Base-by-base conservation (phyloP, 1,140 invertebrate species). In the Drosophila yakuba region DNA sequence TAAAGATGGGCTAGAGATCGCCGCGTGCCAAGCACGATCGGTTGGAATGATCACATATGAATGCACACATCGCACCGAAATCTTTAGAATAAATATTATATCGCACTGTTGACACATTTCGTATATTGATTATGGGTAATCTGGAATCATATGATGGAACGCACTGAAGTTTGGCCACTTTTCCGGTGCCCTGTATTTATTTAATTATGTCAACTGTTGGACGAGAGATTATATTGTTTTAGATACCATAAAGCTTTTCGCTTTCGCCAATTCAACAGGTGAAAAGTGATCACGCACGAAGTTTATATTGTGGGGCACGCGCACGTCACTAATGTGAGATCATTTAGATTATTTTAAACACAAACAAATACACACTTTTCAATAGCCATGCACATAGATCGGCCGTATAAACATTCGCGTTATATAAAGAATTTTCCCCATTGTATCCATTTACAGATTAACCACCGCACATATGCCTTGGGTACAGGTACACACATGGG, bases 321-420 rank as follows among this genome's bases (percentile, higher is more conserved):
- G 43, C 43, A 45, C 64, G 64, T 48, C 64, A 45, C 64, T 68
- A 66, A 45, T 68, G 64, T 68, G 64, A 68, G 64, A 68, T 68
- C 64, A 68, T 68, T 48, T 68, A 54, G 64, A 68, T 68, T 68
- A 68, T 68, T 68, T 68, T 68, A 68, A 68, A 68, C 61, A 72
- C 56, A 74, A 74, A 72, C 52, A 47, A 72, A 73, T 73, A 62
- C 38, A 62, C 15, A 47, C 36, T 74, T 64, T 51, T 47, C 35
- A 25, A 54, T 52, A 48, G 50, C 38, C 56, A 28, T 55, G 14
- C 44, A 52, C 12, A 63, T 59, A 47, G 3, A 50, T 51, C 38
- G 6, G 51, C 10, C 41, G 20, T 35, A 71, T 60, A 59, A 59
- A 71, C 66, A 51, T 71, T 50, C 11, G 39, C 47, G 44, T 69